A percentile compares a stretch with the other conserved stretches of the same genome.
phyloP scores from a whole-genome alignment of 2,113 vertebrate genomes.

The Chunga burmeisteri region DNA sequence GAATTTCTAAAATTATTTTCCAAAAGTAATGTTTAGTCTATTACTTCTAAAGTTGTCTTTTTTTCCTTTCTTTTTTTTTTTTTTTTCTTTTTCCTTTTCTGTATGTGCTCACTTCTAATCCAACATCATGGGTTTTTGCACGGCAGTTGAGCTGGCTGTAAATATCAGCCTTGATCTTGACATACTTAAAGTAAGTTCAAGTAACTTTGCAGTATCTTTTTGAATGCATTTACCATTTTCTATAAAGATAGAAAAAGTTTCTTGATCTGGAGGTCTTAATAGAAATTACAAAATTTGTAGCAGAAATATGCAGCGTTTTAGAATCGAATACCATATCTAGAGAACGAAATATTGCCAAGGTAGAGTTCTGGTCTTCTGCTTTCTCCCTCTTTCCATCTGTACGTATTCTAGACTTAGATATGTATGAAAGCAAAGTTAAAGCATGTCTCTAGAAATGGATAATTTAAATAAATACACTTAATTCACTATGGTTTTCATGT shows the following conservation, averaged over 20 bases:
- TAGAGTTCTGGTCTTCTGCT: background rate
- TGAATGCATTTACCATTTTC: background rate
- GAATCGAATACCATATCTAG: background rate
- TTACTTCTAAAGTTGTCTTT: background rate
- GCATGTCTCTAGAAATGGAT: background rate
- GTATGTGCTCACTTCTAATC: background rate
- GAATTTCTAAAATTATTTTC: background rate
- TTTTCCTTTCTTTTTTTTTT: too few species aligned
- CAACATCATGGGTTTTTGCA: background rate
- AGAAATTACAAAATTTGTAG: background rate
- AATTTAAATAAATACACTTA: background rate
- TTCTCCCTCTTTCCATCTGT: background rate
- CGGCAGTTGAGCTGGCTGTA: background rate
- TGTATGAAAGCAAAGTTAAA: background rate
- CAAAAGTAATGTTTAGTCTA: background rate
- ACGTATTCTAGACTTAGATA: background rate
- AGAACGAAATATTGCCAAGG: background rate
- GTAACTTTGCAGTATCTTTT: background rate
- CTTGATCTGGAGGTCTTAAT: background rate
- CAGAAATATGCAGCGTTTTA: background rate
- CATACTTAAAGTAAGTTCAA: background rate
- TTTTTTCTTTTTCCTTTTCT: too few species aligned
- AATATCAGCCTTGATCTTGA: background rate
- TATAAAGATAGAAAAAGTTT: background rate
- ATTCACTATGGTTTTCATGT: background rate